Evolutionary conservation across 2,888 invertebrate species (phyloP).

Genomic region (Lordiphosa andalusiaca): DNA sequence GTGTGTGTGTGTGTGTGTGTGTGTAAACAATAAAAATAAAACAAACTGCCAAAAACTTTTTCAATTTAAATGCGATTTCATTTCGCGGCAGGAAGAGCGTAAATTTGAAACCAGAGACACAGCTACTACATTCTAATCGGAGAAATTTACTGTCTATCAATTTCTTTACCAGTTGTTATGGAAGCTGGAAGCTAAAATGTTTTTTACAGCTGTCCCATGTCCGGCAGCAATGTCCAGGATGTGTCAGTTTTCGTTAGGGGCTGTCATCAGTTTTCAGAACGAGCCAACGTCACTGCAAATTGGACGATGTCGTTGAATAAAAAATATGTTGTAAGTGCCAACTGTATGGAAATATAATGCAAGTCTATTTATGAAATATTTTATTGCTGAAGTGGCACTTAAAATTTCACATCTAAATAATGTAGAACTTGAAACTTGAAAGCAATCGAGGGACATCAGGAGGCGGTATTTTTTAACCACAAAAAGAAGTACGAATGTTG

Average conservation of each 20-base stretch:
- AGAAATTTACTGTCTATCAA: constrained; percentile 57
- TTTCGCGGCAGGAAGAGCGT: constrained; percentile 33
- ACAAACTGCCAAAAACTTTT: constrained; percentile 62
- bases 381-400: constrained; percentile 13
- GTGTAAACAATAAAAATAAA: constrained; percentile 42
- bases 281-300: constrained; percentile 28
- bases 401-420: neutral
- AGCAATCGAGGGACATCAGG: too few relatives aligned
- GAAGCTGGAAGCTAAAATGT: constrained; percentile 20
- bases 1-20: constrained; percentile 15
- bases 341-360: neutral
- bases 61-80: constrained; percentile 66
- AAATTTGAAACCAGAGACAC: constrained; percentile 13
- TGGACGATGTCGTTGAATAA: constrained; percentile 22
- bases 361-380: constrained; percentile 10
- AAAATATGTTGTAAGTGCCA: neutral
- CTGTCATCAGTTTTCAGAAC: constrained; percentile 7
- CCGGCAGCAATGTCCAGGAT: constrained; percentile 2
- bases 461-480: too few relatives aligned
- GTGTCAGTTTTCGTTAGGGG: constrained; percentile 41
- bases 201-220: constrained; percentile 10
- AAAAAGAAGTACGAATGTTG: too few relatives aligned
- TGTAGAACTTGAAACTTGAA: too few relatives aligned
- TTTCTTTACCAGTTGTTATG: constrained; percentile 20
- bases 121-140: neutral